These are phyloP conservation scores for Eucera pruinosa DNA, from an alignment of 2,888 invertebrate species.

Conservation along the genomic window DNA sequence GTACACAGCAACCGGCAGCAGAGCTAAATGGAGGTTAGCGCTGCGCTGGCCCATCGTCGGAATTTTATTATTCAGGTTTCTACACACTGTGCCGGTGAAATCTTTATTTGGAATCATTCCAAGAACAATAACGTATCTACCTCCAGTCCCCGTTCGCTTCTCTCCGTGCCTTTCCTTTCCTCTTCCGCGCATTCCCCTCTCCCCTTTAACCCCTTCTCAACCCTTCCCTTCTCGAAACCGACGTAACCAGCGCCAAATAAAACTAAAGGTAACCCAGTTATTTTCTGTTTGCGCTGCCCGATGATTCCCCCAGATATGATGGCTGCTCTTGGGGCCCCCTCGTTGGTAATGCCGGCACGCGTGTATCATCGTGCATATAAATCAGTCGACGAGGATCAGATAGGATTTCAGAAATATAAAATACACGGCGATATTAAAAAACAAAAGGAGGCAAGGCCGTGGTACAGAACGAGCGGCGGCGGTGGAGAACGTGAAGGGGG, in stretches of 20 bases:
- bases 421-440: slow-evolving; percentile 81
- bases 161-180: slow-evolving; percentile 41
- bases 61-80: slow-evolving; percentile 83
- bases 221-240: slow-evolving; percentile 41
- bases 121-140: slow-evolving; percentile 83
- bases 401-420: slow-evolving; percentile 83
- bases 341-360: slow-evolving; percentile 84
- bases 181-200: slow-evolving; percentile 36
- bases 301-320: slow-evolving; percentile 82
- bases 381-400: slow-evolving; percentile 83
- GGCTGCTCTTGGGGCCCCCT: slow-evolving; percentile 68
- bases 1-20: slow-evolving; percentile 58
- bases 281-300: slow-evolving; percentile 81
- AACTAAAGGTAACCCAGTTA: slow-evolving; percentile 84
- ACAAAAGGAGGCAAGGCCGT: slow-evolving; percentile 67
- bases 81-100: slow-evolving; percentile 80
- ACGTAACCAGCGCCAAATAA: slow-evolving; percentile 78
- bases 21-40: slow-evolving; percentile 76
- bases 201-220: not conserved
- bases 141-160: slow-evolving; percentile 27
- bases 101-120: slow-evolving; percentile 85
- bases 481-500: slow-evolving; percentile 5
- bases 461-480: slow-evolving; percentile 32
- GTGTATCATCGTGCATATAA: slow-evolving; percentile 84
- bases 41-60: slow-evolving; percentile 66